phyloP scores from a whole-genome alignment of 2,888 invertebrate genomes.

The Spodoptera picta region DNA sequence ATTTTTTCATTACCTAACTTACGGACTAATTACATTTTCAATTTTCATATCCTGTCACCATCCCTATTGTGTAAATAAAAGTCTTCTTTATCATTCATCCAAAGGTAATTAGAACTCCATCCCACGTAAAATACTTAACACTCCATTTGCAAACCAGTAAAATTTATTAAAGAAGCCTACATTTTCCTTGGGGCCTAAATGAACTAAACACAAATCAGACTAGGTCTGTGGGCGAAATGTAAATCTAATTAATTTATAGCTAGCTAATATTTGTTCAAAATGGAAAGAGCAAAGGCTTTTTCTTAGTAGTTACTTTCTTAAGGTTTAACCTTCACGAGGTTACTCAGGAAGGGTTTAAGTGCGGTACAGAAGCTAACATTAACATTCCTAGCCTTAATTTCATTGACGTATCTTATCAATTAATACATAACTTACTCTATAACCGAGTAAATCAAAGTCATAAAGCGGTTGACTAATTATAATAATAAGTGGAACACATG shows the following conservation, averaged over 20 bases:
- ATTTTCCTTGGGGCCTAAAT: constrained; percentile 3
- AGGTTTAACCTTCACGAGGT: too few relatives aligned
- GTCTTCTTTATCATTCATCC: background rate
- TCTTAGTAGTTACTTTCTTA: too few relatives aligned
- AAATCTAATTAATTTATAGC: too few relatives aligned
- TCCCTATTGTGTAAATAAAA: too few relatives aligned
- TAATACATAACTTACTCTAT: constrained; percentile 2
- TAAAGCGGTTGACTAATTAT: constrained; percentile 43
- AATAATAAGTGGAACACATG: constrained; percentile 46
- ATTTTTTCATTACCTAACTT: too few relatives aligned
- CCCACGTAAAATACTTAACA: background rate
- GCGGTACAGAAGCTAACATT: background rate
- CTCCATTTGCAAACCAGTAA: constrained; percentile 7
- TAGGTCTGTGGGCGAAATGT: constrained; percentile 2
- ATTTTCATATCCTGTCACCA: too few relatives aligned
- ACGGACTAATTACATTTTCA: too few relatives aligned
- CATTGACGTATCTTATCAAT: constrained; percentile 8
- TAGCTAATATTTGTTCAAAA: too few relatives aligned
- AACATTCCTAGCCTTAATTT: background rate
- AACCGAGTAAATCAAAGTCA: constrained; percentile 33
- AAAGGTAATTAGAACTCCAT: background rate
- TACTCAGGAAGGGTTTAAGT: background rate
- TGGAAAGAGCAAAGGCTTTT: too few relatives aligned
- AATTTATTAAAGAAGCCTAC: constrained; percentile 4
- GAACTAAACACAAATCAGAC: background rate